Evolutionary conservation across 2,113 vertebrate genomes (phyloP), one percentile per base, ranked within the genome.

Genomic region (Actinemys pallida): DNA sequence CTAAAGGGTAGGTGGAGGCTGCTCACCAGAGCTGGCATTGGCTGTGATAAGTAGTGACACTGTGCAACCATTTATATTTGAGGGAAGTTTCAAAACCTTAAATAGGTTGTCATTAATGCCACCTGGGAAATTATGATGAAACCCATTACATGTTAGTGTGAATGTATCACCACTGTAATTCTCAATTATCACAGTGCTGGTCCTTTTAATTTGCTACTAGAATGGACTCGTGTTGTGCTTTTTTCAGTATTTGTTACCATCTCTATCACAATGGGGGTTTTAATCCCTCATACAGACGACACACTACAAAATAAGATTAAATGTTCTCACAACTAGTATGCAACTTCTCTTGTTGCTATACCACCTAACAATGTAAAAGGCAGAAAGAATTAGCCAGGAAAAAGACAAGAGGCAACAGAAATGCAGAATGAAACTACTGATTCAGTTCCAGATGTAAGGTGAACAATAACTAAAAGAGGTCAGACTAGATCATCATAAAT

Each of bases 391-490:
- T 10, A 78, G 83, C 42, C 86, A 57, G 47, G 81, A 11, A 78
- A 78, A 83, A 35, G 53, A 39, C 79, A 42, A 49, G 47, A 79
- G 19, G 79, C 1, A 0, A 76, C 31, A 24, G 75, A 91, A 94
- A 85, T 96, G 84, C 0, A 81, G 83, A 94, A 87, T 35, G 81
- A 96, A 81, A 27, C 24, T 83, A 39, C 53, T 42, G 89, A 65
- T 62, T 81, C 35, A 12, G 14, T 52, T 54, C 88, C 57, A 94
- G 83, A 20, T 89, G 86, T 29, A 78, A 97, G 59, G 50, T 86
- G 95, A 91, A 81, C 93, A 86, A 42, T 45, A 93, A 86, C 1
- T 0, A 93, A 83, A 84, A 78, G 80, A 39, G 9, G n/a, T 72
- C 65, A 72, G 65, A 72, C 9, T 39, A 69, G 17, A 69, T 10